Evolutionary conservation across 2,113 vertebrate genomes (phyloP), one percentile per base, ranked within the genome.

Genomic region (Lycocorax pyrrhopterus): DNA sequence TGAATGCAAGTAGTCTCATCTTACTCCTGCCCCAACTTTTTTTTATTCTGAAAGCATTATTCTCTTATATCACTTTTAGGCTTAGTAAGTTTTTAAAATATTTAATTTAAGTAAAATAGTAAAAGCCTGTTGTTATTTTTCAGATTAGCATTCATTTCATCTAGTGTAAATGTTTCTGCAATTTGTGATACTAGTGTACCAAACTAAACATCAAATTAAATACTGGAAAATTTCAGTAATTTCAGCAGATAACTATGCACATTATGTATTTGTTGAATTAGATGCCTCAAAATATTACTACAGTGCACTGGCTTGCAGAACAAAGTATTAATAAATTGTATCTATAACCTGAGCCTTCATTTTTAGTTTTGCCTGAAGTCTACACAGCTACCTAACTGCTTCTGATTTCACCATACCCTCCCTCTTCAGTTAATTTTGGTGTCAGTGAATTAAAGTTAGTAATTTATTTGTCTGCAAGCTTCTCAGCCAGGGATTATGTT

Each of bases 401-500:
- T 14, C 56, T 51, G 5, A 59, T 75, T 68, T 76, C 49, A 35
- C 27, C 25, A 16, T 68, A 56, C 4, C 7, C 9, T 56, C 16
- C 74, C 15, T 87, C 22, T 60, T 73, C 25, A 74, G 37, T 51
- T 73, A 51, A 41, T 46, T 58, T 53, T 49, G 8, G 27, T 72
- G 21, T 30, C 27, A 73, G 5, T 52, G 46, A 84, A 53, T 74
- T 62, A 58, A 47, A 52, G 1, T 29, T 46, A 32, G 26, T 16
- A 1, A 59, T 81, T 78, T 47, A 47, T 71, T 52, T 83, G 5
- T 67, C 35, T 39, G 1, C 0, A 0, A 68, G 30, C 21, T 72
- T 43, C 66, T 72, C 46, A 79, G 39, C 13, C 12, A 59, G 74
- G 59, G 23, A 35, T 51, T 64, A 67, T 39, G 30, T 32, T 83